Evolutionary conservation across 2,888 invertebrate genomes (phyloP).

Genomic region (Ectemnius lituratus): DNA sequence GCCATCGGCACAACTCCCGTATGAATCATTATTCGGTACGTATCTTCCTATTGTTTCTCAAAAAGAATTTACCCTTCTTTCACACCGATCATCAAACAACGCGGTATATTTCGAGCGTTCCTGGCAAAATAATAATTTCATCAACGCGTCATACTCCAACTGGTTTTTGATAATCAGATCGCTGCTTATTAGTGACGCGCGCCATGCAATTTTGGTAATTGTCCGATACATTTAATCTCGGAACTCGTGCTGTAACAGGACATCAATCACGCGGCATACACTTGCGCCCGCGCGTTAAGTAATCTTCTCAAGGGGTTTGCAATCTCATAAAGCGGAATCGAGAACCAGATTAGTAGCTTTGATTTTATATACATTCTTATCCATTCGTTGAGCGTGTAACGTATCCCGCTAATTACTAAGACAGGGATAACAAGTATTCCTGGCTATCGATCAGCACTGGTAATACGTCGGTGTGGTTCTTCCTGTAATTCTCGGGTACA

Average conservation of each 20-base stretch:
- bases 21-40: constrained; percentile 74
- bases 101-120: neutral
- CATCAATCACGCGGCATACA: neutral
- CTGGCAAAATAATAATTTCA: neutral
- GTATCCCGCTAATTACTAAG: neutral
- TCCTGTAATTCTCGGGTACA: neutral
- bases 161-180: neutral
- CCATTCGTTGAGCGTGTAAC: no score
- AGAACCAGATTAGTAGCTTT: constrained; percentile 1
- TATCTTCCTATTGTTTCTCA: constrained; percentile 13
- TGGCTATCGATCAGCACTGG: neutral
- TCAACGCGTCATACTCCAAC: neutral
- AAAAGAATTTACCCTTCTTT: neutral
- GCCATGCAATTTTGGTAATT: neutral
- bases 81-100: neutral
- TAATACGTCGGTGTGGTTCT: neutral
- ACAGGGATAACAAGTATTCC: neutral
- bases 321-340: constrained; percentile 36
- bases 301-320: constrained; percentile 1
- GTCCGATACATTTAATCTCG: constrained; percentile 1
- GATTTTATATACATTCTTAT: no score
- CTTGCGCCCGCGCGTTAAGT: neutral
- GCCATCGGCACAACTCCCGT: constrained; percentile 74
- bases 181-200: constrained; percentile 3
- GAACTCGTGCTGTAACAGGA: neutral